Evolutionary conservation across 2,797 vertebrate species (phyloP).

Genomic region (Pteronotus mesoamericanus): DNA sequence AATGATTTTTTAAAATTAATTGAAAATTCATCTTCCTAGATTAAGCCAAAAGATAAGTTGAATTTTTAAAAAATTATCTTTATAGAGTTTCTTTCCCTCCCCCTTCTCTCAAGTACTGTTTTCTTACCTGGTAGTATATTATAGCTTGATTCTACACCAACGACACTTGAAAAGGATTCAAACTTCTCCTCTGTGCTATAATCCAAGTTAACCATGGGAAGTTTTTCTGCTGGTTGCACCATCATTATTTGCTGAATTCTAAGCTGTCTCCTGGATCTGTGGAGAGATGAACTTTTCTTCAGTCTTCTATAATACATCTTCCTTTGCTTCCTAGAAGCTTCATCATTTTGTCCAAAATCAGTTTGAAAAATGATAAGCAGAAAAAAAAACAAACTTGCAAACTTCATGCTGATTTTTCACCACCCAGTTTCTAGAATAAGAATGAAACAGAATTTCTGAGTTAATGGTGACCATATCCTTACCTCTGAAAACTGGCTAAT

Average conservation of each 20-base stretch:
- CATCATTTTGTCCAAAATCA: constrained; percentile 74
- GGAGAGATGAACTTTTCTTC: constrained; percentile 41
- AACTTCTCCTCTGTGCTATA: constrained; percentile 77
- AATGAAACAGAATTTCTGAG: neutral
- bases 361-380: constrained; percentile 82
- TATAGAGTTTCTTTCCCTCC: neutral
- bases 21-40: neutral
- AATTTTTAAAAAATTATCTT: neutral
- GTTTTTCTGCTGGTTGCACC: neutral
- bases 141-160: constrained; percentile 85
- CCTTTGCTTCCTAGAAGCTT: constrained; percentile 56
- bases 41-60: neutral
- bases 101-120: neutral
- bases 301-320: constrained; percentile 71
- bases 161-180: constrained; percentile 83
- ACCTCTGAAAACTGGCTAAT: neutral
- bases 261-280: constrained; percentile 43
- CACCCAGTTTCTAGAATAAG: constrained; percentile 64
- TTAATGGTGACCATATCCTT: constrained; percentile 39
- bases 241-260: constrained; percentile 26
- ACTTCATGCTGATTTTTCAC: constrained; percentile 81
- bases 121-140: constrained; percentile 90
- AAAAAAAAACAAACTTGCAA: constrained; percentile 76
- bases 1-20: neutral
- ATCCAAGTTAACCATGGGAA: constrained; percentile 76